Evolutionary conservation across 2,888 invertebrate genomes (phyloP).

Genomic region (Schizotus pectinicornis): DNA sequence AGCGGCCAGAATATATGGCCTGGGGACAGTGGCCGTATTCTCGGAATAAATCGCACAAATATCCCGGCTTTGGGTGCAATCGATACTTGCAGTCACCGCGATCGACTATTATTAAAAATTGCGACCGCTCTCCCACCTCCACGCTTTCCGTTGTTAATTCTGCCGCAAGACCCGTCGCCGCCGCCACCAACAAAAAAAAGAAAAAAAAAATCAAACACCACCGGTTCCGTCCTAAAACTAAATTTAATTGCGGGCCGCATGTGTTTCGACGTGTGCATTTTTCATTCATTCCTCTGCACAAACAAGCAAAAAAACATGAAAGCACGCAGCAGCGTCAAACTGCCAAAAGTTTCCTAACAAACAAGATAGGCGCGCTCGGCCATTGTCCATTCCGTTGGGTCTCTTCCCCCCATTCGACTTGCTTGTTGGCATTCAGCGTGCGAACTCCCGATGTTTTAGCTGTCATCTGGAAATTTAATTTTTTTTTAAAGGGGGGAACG

Average conservation of each 20-base stretch:
- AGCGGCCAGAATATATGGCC: constrained; percentile 53
- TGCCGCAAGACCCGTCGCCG: constrained; percentile 19
- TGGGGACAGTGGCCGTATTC: constrained; percentile 55
- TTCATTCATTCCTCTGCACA: constrained; percentile 37
- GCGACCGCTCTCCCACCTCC: constrained; percentile 50
- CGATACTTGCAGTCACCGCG: constrained; percentile 50
- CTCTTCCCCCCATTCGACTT: constrained; percentile 39
- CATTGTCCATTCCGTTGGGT: constrained; percentile 46
- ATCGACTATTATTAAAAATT: constrained; percentile 55
- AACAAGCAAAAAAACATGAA: constrained; percentile 42
- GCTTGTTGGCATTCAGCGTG: constrained; percentile 46
- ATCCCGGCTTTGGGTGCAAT: constrained; percentile 45
- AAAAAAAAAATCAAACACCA: neutral
- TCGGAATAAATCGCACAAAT: constrained; percentile 56
- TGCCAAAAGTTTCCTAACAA: constrained; percentile 57
- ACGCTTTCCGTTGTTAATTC: constrained; percentile 35
- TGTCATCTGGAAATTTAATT: constrained; percentile 49
- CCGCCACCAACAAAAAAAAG: neutral
- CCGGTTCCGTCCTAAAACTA: neutral
- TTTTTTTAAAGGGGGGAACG: constrained; percentile 32
- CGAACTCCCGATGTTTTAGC: constrained; percentile 43
- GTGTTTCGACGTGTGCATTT: constrained; percentile 44
- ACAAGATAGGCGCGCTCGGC: constrained; percentile 48
- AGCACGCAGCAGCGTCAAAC: constrained; percentile 51
- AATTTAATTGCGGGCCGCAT: constrained; percentile 45